phyloP scores from a whole-genome alignment of 2,113 vertebrate species.

The Dendropsophus ebraccatus region DNA sequence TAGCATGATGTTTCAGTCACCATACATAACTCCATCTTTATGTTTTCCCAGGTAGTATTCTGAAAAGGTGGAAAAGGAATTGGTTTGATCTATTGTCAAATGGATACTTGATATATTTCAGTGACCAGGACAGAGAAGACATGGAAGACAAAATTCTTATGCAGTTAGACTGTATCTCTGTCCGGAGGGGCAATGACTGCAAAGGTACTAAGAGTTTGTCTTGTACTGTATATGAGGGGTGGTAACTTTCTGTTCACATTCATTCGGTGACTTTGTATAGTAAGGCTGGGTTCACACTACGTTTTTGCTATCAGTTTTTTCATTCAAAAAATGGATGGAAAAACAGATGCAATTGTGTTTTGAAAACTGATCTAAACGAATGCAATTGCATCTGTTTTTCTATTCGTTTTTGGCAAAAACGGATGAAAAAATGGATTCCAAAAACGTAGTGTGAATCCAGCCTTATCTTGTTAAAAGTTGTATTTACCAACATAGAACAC shows the following conservation, averaged over 20 bases:
- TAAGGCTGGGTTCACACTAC: too few relatives aligned
- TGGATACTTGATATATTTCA: constrained; percentile 89
- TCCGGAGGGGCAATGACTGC: constrained; percentile 83
- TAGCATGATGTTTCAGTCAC: not conserved
- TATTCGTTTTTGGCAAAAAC: too few relatives aligned
- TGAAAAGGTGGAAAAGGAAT: constrained; percentile 95
- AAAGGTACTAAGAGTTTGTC: constrained; percentile 73
- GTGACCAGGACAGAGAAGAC: constrained; percentile 83
- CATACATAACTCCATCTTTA: not conserved
- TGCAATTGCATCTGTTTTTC: too few relatives aligned
- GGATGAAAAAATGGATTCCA: too few relatives aligned
- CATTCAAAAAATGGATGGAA: too few relatives aligned
- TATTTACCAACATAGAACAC: too few relatives aligned
- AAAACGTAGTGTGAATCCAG: too few relatives aligned
- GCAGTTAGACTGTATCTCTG: constrained; percentile 89
- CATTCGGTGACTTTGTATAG: not conserved
- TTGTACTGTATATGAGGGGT: not conserved
- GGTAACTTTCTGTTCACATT: not conserved
- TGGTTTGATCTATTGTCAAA: constrained; percentile 96
- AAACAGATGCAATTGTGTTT: too few relatives aligned
- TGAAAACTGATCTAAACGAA: too few relatives aligned
- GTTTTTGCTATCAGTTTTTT: too few relatives aligned
- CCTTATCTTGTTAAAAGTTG: too few relatives aligned
- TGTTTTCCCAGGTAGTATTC: constrained; percentile 82
- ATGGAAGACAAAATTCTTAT: constrained; percentile 93